Conservation (phyloP, 2,113 vertebrate genomes). For the Speoplatyrhinus poulsoni region DNA sequence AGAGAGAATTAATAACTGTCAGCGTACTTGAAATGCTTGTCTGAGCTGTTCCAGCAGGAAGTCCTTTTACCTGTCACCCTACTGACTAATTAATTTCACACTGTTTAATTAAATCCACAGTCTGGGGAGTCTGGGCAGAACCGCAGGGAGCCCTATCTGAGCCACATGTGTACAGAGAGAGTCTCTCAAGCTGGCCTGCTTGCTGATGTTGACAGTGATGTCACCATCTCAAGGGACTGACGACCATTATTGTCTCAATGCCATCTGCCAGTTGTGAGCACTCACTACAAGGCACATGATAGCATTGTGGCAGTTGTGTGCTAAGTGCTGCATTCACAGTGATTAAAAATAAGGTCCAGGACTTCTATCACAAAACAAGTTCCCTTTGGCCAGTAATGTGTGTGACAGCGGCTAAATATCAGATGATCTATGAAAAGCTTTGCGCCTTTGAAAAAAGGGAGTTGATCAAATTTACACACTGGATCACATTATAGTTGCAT, state of each 20-base stretch:
- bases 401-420: neutral
- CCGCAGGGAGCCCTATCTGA: constrained; percentile 52
- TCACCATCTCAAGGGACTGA: constrained; percentile 79
- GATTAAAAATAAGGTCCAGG: constrained; percentile 13
- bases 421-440: neutral
- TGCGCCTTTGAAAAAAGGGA: neutral
- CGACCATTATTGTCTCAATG: constrained; percentile 84
- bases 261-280: constrained; percentile 75
- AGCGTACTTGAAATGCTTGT: constrained; percentile 64
- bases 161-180: constrained; percentile 59
- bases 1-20: constrained; percentile 73
- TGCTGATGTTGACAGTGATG: constrained; percentile 77
- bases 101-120: constrained; percentile 80
- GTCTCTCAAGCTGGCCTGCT: constrained; percentile 56
- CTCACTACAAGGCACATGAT: constrained; percentile 45
- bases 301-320: constrained; percentile 44
- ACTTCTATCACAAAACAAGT: constrained; percentile 32
- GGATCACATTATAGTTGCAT: too few relatives aligned
- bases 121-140: constrained; percentile 65
- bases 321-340: constrained; percentile 42
- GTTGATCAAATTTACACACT: neutral
- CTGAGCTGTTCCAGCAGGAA: constrained; percentile 63
- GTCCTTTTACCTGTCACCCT: constrained; percentile 71
- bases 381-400: constrained; percentile 18
- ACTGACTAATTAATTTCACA: constrained; percentile 79